Percentiles rank a stretch among this genome's conserved stretches.
phyloP scores from a whole-genome alignment of 2,113 vertebrate species.

The Semnopithecus entellus region DNA sequence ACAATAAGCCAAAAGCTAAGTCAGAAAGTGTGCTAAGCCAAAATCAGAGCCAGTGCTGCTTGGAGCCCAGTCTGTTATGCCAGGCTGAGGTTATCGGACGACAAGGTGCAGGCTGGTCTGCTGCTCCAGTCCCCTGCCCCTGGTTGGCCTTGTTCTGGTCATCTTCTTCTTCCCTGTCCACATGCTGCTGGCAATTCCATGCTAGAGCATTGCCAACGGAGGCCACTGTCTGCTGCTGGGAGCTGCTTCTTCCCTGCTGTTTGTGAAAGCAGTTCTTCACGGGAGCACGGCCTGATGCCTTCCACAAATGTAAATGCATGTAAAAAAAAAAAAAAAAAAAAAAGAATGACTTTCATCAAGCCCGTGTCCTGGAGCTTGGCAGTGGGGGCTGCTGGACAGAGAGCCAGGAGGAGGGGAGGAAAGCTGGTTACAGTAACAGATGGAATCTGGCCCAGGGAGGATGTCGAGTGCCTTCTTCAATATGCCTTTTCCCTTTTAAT shows the following conservation, averaged over 20 bases:
- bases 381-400: neutral
- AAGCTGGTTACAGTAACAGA: conserved; percentile 25
- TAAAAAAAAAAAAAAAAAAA: too few species aligned
- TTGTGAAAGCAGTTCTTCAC: conserved; percentile 44
- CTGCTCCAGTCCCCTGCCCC: neutral
- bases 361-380: neutral
- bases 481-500: conserved; percentile 69
- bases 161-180: conserved; percentile 19
- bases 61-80: neutral
- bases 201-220: conserved; percentile 24
- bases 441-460: conserved; percentile 43
- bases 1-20: conserved; percentile 37
- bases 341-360: conserved; percentile 54
- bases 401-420: neutral
- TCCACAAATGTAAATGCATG: neutral
- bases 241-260: conserved; percentile 55
- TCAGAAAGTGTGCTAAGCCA: neutral
- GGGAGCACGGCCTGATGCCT: neutral
- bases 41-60: neutral
- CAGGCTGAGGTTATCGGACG: neutral
- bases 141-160: conserved; percentile 32
- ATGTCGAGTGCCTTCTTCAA: conserved; percentile 61
- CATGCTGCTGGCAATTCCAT: conserved; percentile 5
- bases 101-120: neutral
- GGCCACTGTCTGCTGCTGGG: neutral